Conservation (phyloP, 2,888 invertebrate species). For the Netelia melanura region DNA sequence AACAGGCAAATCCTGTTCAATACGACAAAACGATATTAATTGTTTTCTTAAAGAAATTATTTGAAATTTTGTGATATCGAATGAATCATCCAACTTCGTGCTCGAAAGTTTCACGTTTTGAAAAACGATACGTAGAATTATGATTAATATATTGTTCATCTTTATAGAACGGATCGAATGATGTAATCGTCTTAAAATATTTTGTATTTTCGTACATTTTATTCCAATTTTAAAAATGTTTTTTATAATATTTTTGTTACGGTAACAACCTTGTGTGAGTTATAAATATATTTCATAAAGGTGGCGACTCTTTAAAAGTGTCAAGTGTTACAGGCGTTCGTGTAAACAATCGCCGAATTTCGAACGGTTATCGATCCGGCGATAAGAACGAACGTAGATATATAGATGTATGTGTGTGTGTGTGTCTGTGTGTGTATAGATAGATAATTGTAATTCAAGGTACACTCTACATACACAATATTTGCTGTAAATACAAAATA, state of each 20-base stretch:
- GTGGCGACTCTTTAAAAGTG: conserved; percentile 8
- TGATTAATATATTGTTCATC: neutral
- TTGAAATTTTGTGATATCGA: neutral
- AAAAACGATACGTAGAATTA: neutral
- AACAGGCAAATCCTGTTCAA: neutral
- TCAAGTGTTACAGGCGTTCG: conserved; percentile 22
- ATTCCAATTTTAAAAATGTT: conserved; percentile 54
- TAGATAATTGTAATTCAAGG: conserved; percentile 26
- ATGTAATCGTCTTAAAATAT: neutral
- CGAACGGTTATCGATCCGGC: conserved; percentile 21
- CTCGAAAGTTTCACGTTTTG: neutral
- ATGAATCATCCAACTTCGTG: neutral
- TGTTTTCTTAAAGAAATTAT: neutral
- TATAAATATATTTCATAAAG: conserved; percentile 54
- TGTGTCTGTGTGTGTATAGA: neutral
- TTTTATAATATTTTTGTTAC: conserved; percentile 28
- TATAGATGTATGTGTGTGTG: neutral
- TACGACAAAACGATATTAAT: neutral
- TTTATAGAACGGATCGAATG: conserved; percentile 13
- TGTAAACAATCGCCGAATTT: neutral
- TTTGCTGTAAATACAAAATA: conserved; percentile 62
- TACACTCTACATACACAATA: conserved; percentile 27
- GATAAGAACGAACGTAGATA: conserved; percentile 25
- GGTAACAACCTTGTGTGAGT: conserved; percentile 64
- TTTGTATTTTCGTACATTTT: conserved; percentile 52